phyloP scores from a whole-genome alignment of 1,140 invertebrate species.

The Leptestheria dahalacensis region DNA sequence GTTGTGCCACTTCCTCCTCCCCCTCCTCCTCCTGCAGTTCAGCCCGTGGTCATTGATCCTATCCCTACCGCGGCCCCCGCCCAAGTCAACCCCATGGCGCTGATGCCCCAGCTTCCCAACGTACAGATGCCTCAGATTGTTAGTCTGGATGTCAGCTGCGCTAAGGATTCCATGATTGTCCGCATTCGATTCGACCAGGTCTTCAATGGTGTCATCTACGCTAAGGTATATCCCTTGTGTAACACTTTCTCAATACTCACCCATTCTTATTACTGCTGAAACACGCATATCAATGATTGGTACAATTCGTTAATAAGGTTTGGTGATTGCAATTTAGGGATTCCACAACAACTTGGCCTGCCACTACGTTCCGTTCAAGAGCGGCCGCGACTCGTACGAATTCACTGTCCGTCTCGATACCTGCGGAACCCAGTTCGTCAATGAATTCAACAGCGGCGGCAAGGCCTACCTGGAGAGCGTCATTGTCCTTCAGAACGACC shows the following conservation, averaged over 20 bases:
- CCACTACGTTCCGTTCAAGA: slow-evolving; percentile 52
- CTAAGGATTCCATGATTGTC: slow-evolving; percentile 67
- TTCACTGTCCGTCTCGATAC: slow-evolving; percentile 59
- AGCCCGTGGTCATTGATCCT: slow-evolving; percentile 23
- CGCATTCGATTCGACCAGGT: slow-evolving; percentile 57
- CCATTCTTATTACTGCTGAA: no score
- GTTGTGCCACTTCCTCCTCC: slow-evolving; percentile 16
- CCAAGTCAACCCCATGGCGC: slow-evolving; percentile 18
- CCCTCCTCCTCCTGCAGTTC: slow-evolving; percentile 17
- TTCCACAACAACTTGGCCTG: slow-evolving; percentile 52
- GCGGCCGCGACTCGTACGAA: slow-evolving; percentile 46
- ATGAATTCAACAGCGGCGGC: slow-evolving; percentile 49
- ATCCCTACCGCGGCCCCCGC: slow-evolving; percentile 14
- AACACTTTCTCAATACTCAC: not conserved
- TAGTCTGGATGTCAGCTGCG: slow-evolving; percentile 54
- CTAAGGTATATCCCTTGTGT: slow-evolving; percentile 42
- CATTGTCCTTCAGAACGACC: slow-evolving; percentile 60
- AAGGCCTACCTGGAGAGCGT: slow-evolving; percentile 67
- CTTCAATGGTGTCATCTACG: slow-evolving; percentile 65
- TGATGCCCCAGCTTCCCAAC: slow-evolving; percentile 19
- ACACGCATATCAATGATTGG: not conserved
- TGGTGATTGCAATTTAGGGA: slow-evolving; percentile 31
- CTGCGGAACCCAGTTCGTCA: slow-evolving; percentile 65
- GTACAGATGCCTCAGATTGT: slow-evolving; percentile 45
- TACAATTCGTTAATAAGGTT: not conserved